A percentile compares a stretch with the other conserved stretches of the same genome.
Conservation (phyloP, 2,888 invertebrate genomes). For the Apotomis betuletana region DNA sequence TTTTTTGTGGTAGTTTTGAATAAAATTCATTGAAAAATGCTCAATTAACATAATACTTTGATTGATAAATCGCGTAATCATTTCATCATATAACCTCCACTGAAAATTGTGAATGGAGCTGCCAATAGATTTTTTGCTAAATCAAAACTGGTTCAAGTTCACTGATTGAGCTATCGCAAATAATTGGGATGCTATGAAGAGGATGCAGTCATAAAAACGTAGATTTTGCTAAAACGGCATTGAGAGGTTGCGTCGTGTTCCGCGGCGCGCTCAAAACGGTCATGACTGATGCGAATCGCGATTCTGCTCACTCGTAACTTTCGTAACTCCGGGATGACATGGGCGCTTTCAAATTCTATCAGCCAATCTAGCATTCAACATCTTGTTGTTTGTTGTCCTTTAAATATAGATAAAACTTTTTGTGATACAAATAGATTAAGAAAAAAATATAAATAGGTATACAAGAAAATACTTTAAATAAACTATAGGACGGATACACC, state of each 20-base stretch:
- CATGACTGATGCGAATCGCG: slow-evolving; percentile 57
- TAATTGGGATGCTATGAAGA: slow-evolving; percentile 30
- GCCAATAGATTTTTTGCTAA: neutral
- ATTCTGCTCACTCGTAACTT: slow-evolving; percentile 50
- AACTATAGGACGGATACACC: no score
- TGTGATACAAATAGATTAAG: no score
- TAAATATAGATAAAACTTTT: neutral
- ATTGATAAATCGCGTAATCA: no score
- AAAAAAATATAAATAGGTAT: no score
- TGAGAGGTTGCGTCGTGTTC: slow-evolving; percentile 58
- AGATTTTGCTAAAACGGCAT: slow-evolving; percentile 53
- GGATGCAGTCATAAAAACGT: slow-evolving; percentile 31
- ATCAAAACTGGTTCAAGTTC: slow-evolving; percentile 17
- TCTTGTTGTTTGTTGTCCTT: neutral
- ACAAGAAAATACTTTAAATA: no score
- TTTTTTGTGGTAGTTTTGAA: no score
- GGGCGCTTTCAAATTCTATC: slow-evolving; percentile 18
- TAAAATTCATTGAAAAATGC: no score
- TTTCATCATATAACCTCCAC: no score
- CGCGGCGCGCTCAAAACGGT: slow-evolving; percentile 60
- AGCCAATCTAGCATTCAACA: neutral
- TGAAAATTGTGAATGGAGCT: no score
- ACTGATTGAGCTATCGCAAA: slow-evolving; percentile 9
- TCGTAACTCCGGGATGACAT: slow-evolving; percentile 45
- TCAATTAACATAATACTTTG: no score